Percentiles rank a stretch among this genome's conserved stretches.
Conservation (phyloP, 1,140 invertebrate genomes). For the Dendrolimus kikuchii region DNA sequence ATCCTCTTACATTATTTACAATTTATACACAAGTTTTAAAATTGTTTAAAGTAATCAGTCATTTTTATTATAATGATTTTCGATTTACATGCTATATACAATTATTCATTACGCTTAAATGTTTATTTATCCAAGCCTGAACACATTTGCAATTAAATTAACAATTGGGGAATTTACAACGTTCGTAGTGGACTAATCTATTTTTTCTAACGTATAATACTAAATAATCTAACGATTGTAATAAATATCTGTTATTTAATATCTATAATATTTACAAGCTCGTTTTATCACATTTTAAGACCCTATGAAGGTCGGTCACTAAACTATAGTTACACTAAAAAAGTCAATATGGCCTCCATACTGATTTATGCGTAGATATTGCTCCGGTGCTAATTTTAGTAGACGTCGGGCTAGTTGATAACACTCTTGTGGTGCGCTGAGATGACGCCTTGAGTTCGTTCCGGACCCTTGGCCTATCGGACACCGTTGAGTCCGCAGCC, state of each 20-base stretch:
- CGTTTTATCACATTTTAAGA: conserved; percentile 65
- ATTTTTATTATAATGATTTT: conserved; percentile 17
- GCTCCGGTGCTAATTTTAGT: conserved; percentile 75
- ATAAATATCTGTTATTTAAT: conserved; percentile 48
- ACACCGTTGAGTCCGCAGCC: conserved; percentile 75
- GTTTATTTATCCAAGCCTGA: conserved; percentile 27
- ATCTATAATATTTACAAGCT: conserved; percentile 67
- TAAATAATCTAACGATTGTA: conserved; percentile 27
- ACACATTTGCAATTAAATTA: conserved; percentile 37
- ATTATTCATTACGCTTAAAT: conserved; percentile 11
- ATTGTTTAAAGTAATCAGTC: conserved; percentile 48
- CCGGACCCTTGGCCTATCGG: conserved; percentile 59
- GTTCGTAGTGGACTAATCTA: conserved; percentile 1
- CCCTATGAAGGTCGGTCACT: conserved; percentile 33
- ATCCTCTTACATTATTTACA: conserved; percentile 53
- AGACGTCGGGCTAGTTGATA: conserved; percentile 70
- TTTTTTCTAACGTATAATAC: neutral
- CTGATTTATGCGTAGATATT: conserved; percentile 75
- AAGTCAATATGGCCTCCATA: conserved; percentile 83
- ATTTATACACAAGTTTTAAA: conserved; percentile 26
- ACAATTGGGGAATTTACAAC: conserved; percentile 29
- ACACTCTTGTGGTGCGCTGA: conserved; percentile 56
- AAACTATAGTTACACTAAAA: conserved; percentile 29
- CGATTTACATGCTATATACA: conserved; percentile 6
- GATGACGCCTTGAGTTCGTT: conserved; percentile 77